Evolutionary conservation across 2,113 vertebrate genomes (phyloP).

Genomic region (Bambusicola thoracicus): DNA sequence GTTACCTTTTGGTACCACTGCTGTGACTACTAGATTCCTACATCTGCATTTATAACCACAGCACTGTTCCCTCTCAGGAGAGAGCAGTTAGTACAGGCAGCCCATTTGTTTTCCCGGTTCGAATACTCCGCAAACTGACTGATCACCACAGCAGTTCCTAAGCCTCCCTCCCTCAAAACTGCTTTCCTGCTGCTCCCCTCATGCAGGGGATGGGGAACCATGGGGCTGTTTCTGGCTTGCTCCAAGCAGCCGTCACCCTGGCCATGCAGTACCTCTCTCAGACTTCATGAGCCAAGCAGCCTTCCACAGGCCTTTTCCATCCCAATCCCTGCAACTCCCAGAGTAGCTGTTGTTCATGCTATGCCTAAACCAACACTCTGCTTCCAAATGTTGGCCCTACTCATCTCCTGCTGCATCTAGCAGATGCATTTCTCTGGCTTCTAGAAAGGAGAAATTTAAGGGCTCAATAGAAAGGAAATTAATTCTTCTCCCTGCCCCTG

Average conservation of each 20-base stretch:
- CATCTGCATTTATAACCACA: background rate
- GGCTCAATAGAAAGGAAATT: background rate
- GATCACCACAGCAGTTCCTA: background rate
- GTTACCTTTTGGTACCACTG: background rate
- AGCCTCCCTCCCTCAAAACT: background rate
- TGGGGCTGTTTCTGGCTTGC: background rate
- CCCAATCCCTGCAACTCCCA: background rate
- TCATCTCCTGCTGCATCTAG: background rate
- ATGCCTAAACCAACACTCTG: background rate
- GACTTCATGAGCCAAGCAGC: background rate
- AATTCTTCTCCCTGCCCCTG: background rate
- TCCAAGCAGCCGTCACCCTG: background rate
- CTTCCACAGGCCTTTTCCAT: background rate
- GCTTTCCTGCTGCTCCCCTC: background rate
- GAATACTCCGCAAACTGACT: background rate
- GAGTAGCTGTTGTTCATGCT: background rate
- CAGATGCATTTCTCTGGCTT: background rate
- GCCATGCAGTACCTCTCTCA: background rate
- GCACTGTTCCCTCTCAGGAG: background rate
- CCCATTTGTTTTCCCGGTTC: background rate
- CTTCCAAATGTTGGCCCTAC: background rate
- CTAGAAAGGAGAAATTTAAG: background rate
- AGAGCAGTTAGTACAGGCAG: background rate
- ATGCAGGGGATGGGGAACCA: accelerated
- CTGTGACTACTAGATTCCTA: background rate